These are phyloP conservation scores for Hylaea fasciaria DNA, from an alignment of 2,888 invertebrate species.

Conservation along the genomic window DNA sequence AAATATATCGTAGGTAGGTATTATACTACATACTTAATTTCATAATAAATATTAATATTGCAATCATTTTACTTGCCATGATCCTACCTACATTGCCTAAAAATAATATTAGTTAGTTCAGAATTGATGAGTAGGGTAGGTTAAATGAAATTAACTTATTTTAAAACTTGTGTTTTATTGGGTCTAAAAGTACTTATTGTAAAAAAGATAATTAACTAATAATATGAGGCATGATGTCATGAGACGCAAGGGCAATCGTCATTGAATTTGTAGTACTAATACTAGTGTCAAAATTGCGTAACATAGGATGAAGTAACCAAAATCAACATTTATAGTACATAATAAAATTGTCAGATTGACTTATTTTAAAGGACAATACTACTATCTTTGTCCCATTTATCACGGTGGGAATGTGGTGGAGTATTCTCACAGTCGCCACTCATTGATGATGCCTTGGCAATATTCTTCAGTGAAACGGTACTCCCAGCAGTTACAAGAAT, in stretches of 20 bases:
- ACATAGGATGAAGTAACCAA: slow-evolving; percentile 15
- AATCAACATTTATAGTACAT: slow-evolving; percentile 9
- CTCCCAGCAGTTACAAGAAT: slow-evolving; percentile 58
- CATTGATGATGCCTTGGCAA: slow-evolving; percentile 61
- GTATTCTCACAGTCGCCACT: slow-evolving; percentile 80
- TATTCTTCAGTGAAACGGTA: slow-evolving; percentile 70
- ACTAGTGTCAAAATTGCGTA: slow-evolving; percentile 31
- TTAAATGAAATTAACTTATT: slow-evolving; percentile 21
- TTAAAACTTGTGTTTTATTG: slow-evolving; percentile 41
- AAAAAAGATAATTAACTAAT: slow-evolving; percentile 39
- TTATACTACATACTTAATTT: no score
- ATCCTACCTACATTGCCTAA: no score
- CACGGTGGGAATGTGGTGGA: slow-evolving; percentile 78
- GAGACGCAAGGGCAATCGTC: slow-evolving; percentile 16
- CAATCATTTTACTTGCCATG: no score
- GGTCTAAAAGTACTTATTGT: slow-evolving; percentile 48
- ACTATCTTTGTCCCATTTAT: slow-evolving; percentile 79
- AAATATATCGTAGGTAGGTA: no score
- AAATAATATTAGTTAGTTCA: no score
- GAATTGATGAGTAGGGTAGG: no score
- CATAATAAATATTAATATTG: no score
- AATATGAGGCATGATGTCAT: slow-evolving; percentile 46
- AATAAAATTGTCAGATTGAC: slow-evolving; percentile 1
- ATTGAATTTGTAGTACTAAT: background rate
- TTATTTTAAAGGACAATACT: slow-evolving; percentile 74